Base-by-base conservation (phyloP, 2,888 invertebrate genomes). In the Tillus elongatus region DNA sequence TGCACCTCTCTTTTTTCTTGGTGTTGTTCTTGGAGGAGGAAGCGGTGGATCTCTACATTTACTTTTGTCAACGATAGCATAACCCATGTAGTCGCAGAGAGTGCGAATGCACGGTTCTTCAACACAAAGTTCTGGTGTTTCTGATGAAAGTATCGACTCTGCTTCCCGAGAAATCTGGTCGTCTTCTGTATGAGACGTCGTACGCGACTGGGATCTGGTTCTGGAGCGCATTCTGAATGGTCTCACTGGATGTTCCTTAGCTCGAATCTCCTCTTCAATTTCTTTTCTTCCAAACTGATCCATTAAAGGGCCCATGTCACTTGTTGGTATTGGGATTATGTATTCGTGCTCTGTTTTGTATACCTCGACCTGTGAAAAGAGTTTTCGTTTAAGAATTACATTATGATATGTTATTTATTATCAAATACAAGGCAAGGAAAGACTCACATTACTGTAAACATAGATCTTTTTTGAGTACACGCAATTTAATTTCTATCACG, bases 1-100 rank as follows among this genome's bases (percentile, higher is more conserved):
- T n/a, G n/a, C n/a, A 35, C 48, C 39, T 44, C 41, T 39, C 51
- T 74, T 69, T 35, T 69, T 66, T 13, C 71, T 69, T 53, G 78
- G 73, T 15, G 72, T 70, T 0, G 82, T 78, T 0, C 74, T 72
- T 4, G 74, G 71, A 1, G 77, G 74, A 29, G 76, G 70, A 13
- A 77, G 78, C 15, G 79, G 66, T 6, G 68, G 67, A 30, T 61
- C 60, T 36, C 57, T 51, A 38, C 61, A 62, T 13, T 67, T 65
- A 1, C 73, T 71, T 63, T 86, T 86, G 39, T 84, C 83, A 30
- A 88, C 80, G 15, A 80, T 74, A 8, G 87, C 83, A 50, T 88
- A 88, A 3, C 86, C 86, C 67, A 66, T 65, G 28, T 53, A 53
- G 37, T 53, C 65, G 6, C 64, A 54, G 2, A 66, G 52, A 16